phyloP scores from a whole-genome alignment of 2,888 invertebrate genomes.

The Amblyjoppa proteus region DNA sequence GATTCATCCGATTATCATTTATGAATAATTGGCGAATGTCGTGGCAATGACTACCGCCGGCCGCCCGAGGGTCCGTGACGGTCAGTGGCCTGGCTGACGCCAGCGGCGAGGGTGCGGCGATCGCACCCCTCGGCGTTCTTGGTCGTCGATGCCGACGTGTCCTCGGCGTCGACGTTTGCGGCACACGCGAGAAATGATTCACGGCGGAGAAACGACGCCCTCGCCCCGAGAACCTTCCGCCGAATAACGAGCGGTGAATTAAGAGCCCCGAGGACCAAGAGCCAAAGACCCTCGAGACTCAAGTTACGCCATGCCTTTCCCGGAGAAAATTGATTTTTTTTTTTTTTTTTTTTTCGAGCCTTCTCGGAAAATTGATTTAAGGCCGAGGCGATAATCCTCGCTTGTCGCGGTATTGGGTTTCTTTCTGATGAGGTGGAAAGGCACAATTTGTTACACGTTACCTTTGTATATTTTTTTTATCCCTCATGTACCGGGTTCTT shows the following conservation, averaged over 20 bases:
- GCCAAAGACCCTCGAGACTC: not conserved
- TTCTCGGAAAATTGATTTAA: not conserved
- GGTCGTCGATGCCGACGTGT: constrained; percentile 33
- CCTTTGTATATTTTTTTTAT: not conserved
- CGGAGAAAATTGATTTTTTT: constrained; percentile 35
- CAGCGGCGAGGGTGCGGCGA: constrained; percentile 42
- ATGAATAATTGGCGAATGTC: constrained; percentile 39
- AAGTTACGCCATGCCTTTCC: constrained; percentile 12
- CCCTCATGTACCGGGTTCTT: too few relatives aligned
- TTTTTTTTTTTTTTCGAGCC: not conserved
- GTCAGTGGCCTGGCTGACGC: not conserved
- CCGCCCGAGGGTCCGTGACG: constrained; percentile 1
- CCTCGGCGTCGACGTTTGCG: not conserved
- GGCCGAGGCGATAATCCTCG: not conserved
- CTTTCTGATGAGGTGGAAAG: not conserved
- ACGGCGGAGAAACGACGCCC: constrained; percentile 35
- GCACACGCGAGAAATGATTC: constrained; percentile 48
- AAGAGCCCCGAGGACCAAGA: not conserved
- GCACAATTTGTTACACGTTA: not conserved
- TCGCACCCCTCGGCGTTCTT: constrained; percentile 34
- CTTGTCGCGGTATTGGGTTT: not conserved
- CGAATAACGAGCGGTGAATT: constrained; percentile 55
- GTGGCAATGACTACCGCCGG: constrained; percentile 10
- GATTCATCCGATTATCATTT: constrained; percentile 37
- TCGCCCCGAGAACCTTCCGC: constrained; percentile 38